Evolutionary conservation across 1,140 invertebrate species (phyloP).

Genomic region (Drosophila elegans): DNA sequence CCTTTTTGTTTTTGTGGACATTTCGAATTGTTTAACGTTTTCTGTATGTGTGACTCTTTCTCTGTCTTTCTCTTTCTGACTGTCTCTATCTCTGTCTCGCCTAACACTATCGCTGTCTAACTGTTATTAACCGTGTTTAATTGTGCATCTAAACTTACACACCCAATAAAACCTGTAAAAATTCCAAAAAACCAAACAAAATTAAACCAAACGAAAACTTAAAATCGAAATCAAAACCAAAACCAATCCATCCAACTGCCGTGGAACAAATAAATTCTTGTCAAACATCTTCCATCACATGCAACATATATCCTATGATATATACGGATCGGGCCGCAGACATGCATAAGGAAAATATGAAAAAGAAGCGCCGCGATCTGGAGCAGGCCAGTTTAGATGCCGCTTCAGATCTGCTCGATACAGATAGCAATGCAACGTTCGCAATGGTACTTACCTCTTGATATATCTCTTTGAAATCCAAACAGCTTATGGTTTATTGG

Average conservation of each 20-base stretch:
- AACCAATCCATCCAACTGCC: constrained; percentile 37
- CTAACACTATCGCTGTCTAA: constrained; percentile 73
- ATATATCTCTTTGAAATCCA: constrained; percentile 44
- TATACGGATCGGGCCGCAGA: constrained; percentile 85
- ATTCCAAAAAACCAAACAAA: constrained; percentile 20
- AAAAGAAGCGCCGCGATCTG: constrained; percentile 94
- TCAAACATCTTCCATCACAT: constrained; percentile 81
- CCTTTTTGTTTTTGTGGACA: constrained; percentile 24
- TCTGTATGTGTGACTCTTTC: constrained; percentile 79
- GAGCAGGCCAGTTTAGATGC: constrained; percentile 94
- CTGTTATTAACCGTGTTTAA: constrained; percentile 71
- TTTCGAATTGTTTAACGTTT: constrained; percentile 68
- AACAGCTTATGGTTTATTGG: constrained; percentile 34
- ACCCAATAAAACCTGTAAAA: constrained; percentile 63
- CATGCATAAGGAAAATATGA: constrained; percentile 94
- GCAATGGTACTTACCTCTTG: constrained; percentile 90
- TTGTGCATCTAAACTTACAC: constrained; percentile 64
- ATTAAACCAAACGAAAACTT: no score
- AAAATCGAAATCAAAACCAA: constrained; percentile 7
- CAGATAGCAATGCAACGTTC: constrained; percentile 93
- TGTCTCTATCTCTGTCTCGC: constrained; percentile 59
- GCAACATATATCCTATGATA: constrained; percentile 67
- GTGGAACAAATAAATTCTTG: constrained; percentile 85
- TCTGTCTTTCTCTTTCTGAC: constrained; percentile 72
- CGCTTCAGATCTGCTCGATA: constrained; percentile 92